phyloP scores from a whole-genome alignment of 2,888 invertebrate species.

The Calameuta idolon region DNA sequence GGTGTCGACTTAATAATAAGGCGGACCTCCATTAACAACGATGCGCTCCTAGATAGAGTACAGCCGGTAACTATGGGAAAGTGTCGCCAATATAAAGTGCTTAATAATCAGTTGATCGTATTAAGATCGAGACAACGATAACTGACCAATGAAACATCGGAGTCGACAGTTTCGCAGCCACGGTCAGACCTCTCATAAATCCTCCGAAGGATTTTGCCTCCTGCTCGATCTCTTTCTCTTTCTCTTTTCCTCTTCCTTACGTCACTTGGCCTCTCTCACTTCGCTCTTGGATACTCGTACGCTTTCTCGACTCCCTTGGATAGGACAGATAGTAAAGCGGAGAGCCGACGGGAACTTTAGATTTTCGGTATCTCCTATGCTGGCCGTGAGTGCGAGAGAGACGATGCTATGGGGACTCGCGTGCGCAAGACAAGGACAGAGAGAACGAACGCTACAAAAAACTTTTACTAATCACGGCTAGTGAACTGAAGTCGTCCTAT shows the following conservation, averaged over 20 bases:
- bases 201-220: constrained; percentile 35
- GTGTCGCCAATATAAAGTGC: neutral
- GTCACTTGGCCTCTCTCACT: neutral
- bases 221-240: constrained; percentile 2
- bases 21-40: constrained; percentile 35
- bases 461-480: neutral
- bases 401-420: neutral
- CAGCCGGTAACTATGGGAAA: neutral
- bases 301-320: constrained; percentile 36
- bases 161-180: constrained; percentile 44
- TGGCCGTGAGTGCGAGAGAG: neutral
- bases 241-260: neutral
- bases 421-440: neutral
- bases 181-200: constrained; percentile 61
- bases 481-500: neutral
- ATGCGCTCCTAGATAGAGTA: neutral
- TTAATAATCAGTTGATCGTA: neutral
- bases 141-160: neutral
- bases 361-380: neutral
- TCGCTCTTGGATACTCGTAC: constrained; percentile 37
- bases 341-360: neutral
- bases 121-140: neutral
- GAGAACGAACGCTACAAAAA: neutral
- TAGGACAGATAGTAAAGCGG: neutral
- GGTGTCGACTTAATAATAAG: constrained; percentile 51